Evolutionary conservation across 2,797 vertebrate species (phyloP), one percentile per base, ranked within the genome.

Genomic region (Gobio occitaniae): DNA sequence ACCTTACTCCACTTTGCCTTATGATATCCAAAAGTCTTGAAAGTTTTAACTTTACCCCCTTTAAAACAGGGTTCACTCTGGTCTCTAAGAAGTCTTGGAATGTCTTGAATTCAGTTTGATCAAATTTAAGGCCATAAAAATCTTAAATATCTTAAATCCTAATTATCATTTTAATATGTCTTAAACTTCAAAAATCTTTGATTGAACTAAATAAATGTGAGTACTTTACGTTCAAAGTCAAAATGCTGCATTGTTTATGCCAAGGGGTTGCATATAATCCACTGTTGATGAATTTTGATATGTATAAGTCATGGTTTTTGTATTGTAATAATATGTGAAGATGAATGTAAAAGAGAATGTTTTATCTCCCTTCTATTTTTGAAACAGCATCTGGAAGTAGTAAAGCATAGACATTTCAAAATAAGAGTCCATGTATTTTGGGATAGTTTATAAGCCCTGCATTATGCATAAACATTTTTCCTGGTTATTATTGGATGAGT

Each of bases 1-100:
- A 29, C 47, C 47, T 38, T 66, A 68, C 44, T 68, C 78, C 29
- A n/a, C 17, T 80, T 80, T 66, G n/a, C 63, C 47, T 66, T 7
- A 68, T 38, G 59, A 78, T 17, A 47, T 63, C 16, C 63, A 44
- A 65, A 65, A 65, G 25, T 70, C 48, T 21, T 6, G 1, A 80
- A 36, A 66, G 4, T 25, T 78, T 63, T 78, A 63, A 25, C 8
- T 61, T 56, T 75, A 38, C 17, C 29, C 17, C n/a, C 5, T 75
- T 77, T 19, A 29, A 29, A 47, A 63, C 17, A 21, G 36, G 17
- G 17, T 65, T 65, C 12, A 25, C 6, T 25, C 2, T 6, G 5
- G 25, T 6, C 12, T 63, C 29, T 11, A 21, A 56, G 21, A 61
- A 61, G 59, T 13, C 11, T 25, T 25, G 2, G 25, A 25, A 61